These are phyloP conservation scores for Sparidentex hasta DNA, from an alignment of 2,797 vertebrate genomes.

Conservation along the genomic window DNA sequence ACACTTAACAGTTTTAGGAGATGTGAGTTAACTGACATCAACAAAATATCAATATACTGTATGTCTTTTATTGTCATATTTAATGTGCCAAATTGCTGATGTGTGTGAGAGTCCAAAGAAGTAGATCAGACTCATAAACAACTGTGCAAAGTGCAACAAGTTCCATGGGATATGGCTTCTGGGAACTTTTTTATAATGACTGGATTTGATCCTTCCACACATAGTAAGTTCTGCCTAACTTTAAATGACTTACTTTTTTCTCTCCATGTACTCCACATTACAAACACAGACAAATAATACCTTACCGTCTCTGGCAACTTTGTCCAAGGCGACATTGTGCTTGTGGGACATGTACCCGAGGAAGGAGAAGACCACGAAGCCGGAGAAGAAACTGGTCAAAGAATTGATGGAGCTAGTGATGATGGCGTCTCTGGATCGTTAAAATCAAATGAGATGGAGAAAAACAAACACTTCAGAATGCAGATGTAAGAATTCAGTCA, in stretches of 20 bases:
- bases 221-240: neutral
- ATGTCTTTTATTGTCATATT: neutral
- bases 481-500: neutral
- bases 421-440: constrained; percentile 89
- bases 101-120: neutral
- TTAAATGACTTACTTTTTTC: too few relatives aligned
- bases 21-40: neutral
- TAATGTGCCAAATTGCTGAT: neutral
- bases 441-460: constrained; percentile 13
- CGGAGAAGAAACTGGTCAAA: constrained; percentile 94
- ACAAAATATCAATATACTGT: neutral
- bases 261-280: neutral
- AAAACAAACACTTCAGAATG: neutral
- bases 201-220: neutral
- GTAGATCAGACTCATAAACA: too few relatives aligned
- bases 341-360: constrained; percentile 93
- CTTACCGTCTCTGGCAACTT: constrained; percentile 92
- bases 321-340: constrained; percentile 90
- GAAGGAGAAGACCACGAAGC: constrained; percentile 95
- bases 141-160: neutral
- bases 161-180: neutral
- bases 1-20: too few relatives aligned
- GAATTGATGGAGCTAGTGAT: constrained; percentile 95
- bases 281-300: constrained; percentile 18
- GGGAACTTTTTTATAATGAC: neutral